A percentile compares a stretch with the other conserved stretches of the same genome.
Evolutionary conservation across 2,888 invertebrate species (phyloP).

Genomic region (Malthinus seriepunctatus): DNA sequence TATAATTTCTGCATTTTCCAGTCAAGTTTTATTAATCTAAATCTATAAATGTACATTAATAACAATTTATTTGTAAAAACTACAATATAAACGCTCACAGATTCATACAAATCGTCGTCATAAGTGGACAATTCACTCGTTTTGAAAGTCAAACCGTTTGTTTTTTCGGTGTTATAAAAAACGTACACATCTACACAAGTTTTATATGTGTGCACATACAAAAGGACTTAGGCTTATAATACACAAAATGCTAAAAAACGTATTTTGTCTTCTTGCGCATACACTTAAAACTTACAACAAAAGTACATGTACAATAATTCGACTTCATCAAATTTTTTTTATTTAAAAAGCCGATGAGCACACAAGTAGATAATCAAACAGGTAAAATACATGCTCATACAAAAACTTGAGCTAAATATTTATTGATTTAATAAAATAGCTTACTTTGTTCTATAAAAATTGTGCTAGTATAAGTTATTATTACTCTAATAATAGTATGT

Average conservation of each 20-base stretch:
- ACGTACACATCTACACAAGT: slow-evolving; percentile 17
- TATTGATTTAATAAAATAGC: slow-evolving; percentile 28
- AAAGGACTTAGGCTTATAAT: slow-evolving; percentile 4
- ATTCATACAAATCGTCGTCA: slow-evolving; percentile 22
- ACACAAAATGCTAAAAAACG: not conserved
- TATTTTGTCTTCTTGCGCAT: slow-evolving; percentile 5
- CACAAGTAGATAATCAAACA: slow-evolving; percentile 11
- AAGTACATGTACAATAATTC: slow-evolving; percentile 10
- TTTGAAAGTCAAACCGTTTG: slow-evolving; percentile 20
- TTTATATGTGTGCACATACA: slow-evolving; percentile 14
- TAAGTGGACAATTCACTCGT: slow-evolving; percentile 16
- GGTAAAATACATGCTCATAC: slow-evolving; percentile 18
- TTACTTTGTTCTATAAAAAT: slow-evolving; percentile 27
- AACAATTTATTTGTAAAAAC: slow-evolving; percentile 31
- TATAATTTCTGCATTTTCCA: slow-evolving; percentile 47
- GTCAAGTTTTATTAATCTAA: slow-evolving; percentile 38
- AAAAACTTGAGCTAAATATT: slow-evolving; percentile 22
- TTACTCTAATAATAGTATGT: slow-evolving; percentile 23
- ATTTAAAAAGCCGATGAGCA: slow-evolving; percentile 29
- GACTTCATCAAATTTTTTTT: slow-evolving; percentile 13
- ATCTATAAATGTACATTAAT: slow-evolving; percentile 30
- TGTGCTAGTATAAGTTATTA: slow-evolving; percentile 22
- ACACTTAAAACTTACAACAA: slow-evolving; percentile 18
- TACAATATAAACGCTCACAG: slow-evolving; percentile 36
- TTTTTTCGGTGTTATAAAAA: slow-evolving; percentile 19